phyloP scores from a whole-genome alignment of 2,113 vertebrate genomes.

The Australoheros scitulus region DNA sequence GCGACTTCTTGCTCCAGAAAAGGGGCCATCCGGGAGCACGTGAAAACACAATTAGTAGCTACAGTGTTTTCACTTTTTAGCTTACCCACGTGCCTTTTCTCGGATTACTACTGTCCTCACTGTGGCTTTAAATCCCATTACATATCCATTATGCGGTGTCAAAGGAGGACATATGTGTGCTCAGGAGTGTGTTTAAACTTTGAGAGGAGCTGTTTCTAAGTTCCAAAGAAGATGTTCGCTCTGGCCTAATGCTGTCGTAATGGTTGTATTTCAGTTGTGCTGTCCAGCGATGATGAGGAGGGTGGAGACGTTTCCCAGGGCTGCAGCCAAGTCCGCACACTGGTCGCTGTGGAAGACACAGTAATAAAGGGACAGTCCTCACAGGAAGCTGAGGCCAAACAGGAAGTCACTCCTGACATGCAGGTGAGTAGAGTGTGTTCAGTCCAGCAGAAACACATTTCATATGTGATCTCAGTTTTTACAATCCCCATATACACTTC shows the following conservation, averaged over 20 bases:
- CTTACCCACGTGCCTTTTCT: background rate
- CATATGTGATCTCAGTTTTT: background rate
- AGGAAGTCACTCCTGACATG: background rate
- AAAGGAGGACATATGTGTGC: background rate
- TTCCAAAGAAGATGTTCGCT: background rate
- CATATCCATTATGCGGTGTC: background rate
- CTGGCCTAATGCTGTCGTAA: background rate
- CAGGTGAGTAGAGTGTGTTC: conserved; percentile 56
- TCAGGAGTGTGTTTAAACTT: background rate
- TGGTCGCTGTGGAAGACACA: conserved; percentile 4
- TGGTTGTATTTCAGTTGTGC: conserved; percentile 71
- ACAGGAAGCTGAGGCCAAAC: background rate
- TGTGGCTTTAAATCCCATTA: conserved; percentile 17
- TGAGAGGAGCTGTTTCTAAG: background rate
- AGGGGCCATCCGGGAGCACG: background rate
- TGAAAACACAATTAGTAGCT: conserved; percentile 1
- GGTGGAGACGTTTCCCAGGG: background rate
- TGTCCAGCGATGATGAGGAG: conserved; percentile 81
- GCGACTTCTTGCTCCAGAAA: background rate
- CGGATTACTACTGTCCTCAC: conserved; percentile 24
- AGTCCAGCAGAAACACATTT: background rate
- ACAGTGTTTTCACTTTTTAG: conserved; percentile 5
- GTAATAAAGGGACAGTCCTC: background rate
- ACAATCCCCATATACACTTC: background rate
- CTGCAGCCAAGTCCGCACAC: background rate